Conservation (phyloP, 1,140 invertebrate species). For the Aporrectodea caliginosa region DNA sequence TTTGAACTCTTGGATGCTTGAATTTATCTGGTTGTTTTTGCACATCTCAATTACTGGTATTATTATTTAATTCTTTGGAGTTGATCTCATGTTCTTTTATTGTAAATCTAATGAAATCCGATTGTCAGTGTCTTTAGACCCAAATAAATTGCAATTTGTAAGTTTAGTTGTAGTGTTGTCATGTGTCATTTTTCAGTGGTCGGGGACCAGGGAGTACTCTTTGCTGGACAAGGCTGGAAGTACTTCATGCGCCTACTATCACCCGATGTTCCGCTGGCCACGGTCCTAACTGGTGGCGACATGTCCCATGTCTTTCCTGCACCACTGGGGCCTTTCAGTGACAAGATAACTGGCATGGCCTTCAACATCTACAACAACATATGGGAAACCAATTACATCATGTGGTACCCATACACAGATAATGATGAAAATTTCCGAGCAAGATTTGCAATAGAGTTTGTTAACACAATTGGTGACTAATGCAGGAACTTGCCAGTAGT, state of each 20-base stretch:
- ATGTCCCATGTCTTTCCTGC: constrained; percentile 42
- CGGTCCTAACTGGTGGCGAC: constrained; percentile 35
- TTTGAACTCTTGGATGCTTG: no score
- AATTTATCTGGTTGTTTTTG: no score
- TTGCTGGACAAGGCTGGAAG: neutral
- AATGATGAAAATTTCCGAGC: constrained; percentile 41
- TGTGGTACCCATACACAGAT: constrained; percentile 45
- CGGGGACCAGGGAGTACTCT: neutral
- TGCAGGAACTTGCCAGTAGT: no score
- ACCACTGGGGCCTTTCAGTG: constrained; percentile 36
- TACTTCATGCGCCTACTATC: constrained; percentile 35
- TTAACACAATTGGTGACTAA: neutral
- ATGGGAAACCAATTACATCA: constrained; percentile 51
- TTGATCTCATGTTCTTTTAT: neutral
- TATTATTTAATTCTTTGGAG: neutral
- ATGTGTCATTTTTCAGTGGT: constrained; percentile 3
- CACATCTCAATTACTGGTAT: neutral
- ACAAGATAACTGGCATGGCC: constrained; percentile 39
- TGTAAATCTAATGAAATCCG: neutral
- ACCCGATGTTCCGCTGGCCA: constrained; percentile 39
- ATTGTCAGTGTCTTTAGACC: neutral
- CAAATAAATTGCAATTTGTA: no score
- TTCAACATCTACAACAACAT: constrained; percentile 52
- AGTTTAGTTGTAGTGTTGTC: neutral
- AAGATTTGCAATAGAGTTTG: constrained; percentile 34